These are phyloP conservation scores for Drosophila bipectinata DNA, from an alignment of 1,140 invertebrate species.

Conservation along the genomic window DNA sequence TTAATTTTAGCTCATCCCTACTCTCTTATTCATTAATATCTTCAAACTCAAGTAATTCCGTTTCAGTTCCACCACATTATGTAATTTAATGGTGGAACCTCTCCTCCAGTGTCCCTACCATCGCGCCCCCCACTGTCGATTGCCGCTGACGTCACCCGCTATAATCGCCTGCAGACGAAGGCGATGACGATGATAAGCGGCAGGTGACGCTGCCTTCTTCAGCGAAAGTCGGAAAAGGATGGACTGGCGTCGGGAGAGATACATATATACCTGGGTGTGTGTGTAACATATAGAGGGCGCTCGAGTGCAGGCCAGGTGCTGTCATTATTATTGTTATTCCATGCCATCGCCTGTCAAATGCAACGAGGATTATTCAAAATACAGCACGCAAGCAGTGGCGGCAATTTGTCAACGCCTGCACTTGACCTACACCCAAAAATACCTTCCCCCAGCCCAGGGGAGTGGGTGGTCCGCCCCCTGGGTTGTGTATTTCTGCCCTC, in stretches of 20 bases:
- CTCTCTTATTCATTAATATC: no score
- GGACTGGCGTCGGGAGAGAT: background rate
- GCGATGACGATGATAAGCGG: background rate
- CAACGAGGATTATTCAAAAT: slow-evolving; percentile 59
- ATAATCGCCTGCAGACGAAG: slow-evolving; percentile 5
- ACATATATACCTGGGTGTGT: background rate
- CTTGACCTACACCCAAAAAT: slow-evolving; percentile 64
- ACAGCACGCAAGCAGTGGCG: slow-evolving; percentile 45
- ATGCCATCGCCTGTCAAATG: slow-evolving; percentile 74
- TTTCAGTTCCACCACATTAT: background rate
- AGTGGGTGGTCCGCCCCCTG: background rate
- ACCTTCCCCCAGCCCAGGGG: background rate
- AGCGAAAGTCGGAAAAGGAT: background rate
- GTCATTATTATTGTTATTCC: slow-evolving; percentile 60
- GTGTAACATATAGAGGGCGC: slow-evolving; percentile 7
- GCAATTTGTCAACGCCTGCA: slow-evolving; percentile 73
- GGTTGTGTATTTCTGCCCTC: background rate
- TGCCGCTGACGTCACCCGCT: slow-evolving; percentile 25
- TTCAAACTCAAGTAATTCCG: background rate
- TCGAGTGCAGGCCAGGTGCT: slow-evolving; percentile 36
- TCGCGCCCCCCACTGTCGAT: background rate
- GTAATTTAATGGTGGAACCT: background rate
- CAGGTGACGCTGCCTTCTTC: slow-evolving; percentile 9
- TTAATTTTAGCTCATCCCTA: no score
- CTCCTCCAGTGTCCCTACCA: background rate